Percentiles rank a stretch among this genome's conserved stretches.
These are phyloP conservation scores for Catotricha subobsoleta DNA, from an alignment of 2,888 invertebrate species.

Conservation along the genomic window DNA sequence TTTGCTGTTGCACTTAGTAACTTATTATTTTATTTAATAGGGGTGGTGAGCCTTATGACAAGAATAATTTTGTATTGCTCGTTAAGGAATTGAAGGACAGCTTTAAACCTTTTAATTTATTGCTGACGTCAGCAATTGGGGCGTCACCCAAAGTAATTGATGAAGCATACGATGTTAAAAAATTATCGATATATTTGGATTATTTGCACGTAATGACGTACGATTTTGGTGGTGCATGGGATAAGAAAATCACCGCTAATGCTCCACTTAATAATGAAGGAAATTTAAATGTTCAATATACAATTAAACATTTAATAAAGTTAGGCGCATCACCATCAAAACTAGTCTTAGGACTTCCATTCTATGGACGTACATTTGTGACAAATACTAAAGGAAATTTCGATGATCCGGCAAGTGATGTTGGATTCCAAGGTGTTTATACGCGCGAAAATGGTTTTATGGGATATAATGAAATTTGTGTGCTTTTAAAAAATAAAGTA, in stretches of 20 bases:
- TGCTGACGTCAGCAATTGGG: slow-evolving; percentile 68
- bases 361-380: slow-evolving; percentile 65
- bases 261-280: slow-evolving; percentile 45
- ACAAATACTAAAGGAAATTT: slow-evolving; percentile 25
- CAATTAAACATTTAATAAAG: slow-evolving; percentile 53
- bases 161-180: slow-evolving; percentile 54
- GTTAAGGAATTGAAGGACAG: slow-evolving; percentile 59
- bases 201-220: slow-evolving; percentile 75
- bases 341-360: slow-evolving; percentile 61
- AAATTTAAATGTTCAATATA: slow-evolving; percentile 51
- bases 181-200: slow-evolving; percentile 47
- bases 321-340: slow-evolving; percentile 59
- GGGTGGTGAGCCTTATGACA: slow-evolving; percentile 55
- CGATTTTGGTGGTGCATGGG: slow-evolving; percentile 73
- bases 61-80: slow-evolving; percentile 55
- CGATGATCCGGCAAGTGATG: slow-evolving; percentile 31
- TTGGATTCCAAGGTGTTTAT: slow-evolving; percentile 58
- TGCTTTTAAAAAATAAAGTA: slow-evolving; percentile 37
- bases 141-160: slow-evolving; percentile 60
- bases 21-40: slow-evolving; percentile 21
- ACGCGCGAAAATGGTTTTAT: slow-evolving; percentile 67
- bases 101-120: slow-evolving; percentile 45
- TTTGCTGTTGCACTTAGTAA: not conserved
- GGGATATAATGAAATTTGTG: slow-evolving; percentile 74
- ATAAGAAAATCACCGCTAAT: slow-evolving; percentile 54